Evolutionary conservation across 2,113 vertebrate genomes (phyloP), one percentile per base, ranked within the genome.

Genomic region (Thinocorus orbignyianus): DNA sequence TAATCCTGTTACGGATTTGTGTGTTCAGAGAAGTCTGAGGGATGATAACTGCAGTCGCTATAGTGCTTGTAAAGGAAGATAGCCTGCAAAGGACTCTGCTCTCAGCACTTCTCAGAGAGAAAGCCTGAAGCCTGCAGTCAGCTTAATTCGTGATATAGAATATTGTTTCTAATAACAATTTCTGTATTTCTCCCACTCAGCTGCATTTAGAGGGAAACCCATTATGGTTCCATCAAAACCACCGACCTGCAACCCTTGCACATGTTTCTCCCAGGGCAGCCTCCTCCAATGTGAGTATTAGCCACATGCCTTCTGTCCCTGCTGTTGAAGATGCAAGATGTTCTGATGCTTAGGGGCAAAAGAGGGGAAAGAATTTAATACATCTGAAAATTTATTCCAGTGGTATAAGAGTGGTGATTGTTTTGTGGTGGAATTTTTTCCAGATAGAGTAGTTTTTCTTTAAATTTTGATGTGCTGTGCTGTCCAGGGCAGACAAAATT

Each of bases 171-270:
- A 55, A 25, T 85, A 55, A 89, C 26, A 37, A 12, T 72, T 81
- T 95, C 30, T 95, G 19, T 77, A 3, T 90, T 86, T 89, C 7
- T 18, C 18, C 39, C 49, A 65, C 20, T 8, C 73, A 99, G 99
- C 97, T 99, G 55, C 97, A 97, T 90, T 97, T 99, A 86, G 98
- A 99, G 82, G 99, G 99, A 39, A 99, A 99, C 96, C 99, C 99
- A 3, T 94, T 99, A 95, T 99, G 92, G 96, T 99, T 99, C 97
- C 98, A 98, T 96, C 98, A 97, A 81, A 97, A 95, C 7, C 99
- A 99, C 78, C 98, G 98, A 35, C 93, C 57, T 26, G 94, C 97
- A 84, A 98, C 98, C 6, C 97, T 98, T 66, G 92, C 72, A 39
- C 98, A 99, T 73, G 95, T 99, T 57, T 99, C 99, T 31, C 98